Conservation (phyloP, 2,113 vertebrate species). For the Rhynchomys soricoides region DNA sequence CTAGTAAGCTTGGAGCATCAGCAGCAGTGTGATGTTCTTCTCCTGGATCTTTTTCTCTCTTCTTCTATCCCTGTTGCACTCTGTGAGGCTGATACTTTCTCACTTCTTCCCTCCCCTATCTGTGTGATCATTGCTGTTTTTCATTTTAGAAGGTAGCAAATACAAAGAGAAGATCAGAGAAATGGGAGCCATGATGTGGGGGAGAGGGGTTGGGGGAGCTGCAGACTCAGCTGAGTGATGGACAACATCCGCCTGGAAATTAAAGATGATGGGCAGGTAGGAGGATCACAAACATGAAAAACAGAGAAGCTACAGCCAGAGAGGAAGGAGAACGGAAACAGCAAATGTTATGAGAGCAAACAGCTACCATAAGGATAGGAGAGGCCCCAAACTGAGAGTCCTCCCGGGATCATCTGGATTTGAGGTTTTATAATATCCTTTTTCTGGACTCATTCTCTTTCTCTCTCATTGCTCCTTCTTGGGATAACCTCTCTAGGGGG, state of each 20-base stretch:
- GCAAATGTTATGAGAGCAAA: not conserved
- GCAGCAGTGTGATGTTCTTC: not conserved
- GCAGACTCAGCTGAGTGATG: not conserved
- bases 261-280: not conserved
- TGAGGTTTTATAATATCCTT: not conserved
- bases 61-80: not conserved
- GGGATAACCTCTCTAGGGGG: not conserved
- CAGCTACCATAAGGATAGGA: not conserved
- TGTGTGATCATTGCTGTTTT: not conserved
- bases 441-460: not conserved
- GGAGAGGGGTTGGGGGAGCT: not conserved
- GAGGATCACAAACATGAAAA: not conserved
- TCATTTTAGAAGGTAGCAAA: not conserved
- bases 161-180: not conserved
- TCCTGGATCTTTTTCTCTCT: not conserved
- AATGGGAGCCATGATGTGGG: not conserved
- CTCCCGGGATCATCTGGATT: not conserved
- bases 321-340: not conserved
- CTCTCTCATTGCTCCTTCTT: not conserved
- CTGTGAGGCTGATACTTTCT: not conserved
- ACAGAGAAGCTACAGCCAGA: not conserved
- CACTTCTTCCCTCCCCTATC: not conserved
- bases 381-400: not conserved
- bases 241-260: not conserved
- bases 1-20: not conserved